Conservation (phyloP, 2,888 invertebrate species). For the Meghimatium bilineatum region DNA sequence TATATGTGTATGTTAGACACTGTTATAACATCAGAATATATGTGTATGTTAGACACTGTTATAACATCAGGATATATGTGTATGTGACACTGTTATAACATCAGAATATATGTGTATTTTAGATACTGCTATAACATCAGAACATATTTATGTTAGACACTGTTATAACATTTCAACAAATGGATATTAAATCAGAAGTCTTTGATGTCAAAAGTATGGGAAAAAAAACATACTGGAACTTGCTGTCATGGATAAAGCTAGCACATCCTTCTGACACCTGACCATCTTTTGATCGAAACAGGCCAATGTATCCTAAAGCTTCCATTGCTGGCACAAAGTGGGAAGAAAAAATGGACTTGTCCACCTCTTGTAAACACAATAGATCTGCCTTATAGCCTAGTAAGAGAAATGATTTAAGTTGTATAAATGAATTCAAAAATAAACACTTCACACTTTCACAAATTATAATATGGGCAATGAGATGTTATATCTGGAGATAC, state of each 20-base stretch:
- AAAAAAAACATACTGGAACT: slow-evolving; percentile 81
- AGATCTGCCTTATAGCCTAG: slow-evolving; percentile 92
- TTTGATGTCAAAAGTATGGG: no score
- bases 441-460: background rate
- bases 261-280: slow-evolving; percentile 88
- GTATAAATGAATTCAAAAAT: background rate
- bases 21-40: no score
- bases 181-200: no score
- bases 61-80: no score
- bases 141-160: no score
- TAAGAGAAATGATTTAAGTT: background rate
- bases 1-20: no score
- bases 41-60: no score
- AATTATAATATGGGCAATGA: background rate
- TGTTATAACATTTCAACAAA: no score
- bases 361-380: slow-evolving; percentile 95
- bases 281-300: slow-evolving; percentile 76
- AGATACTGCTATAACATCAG: no score
- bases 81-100: no score
- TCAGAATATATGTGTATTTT: no score
- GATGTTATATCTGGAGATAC: background rate
- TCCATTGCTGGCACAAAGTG: slow-evolving; percentile 83
- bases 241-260: slow-evolving; percentile 84
- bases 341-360: slow-evolving; percentile 83
- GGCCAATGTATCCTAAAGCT: slow-evolving; percentile 79